Conservation (phyloP, 2,797 vertebrate genomes). For the Liasis olivaceus region DNA sequence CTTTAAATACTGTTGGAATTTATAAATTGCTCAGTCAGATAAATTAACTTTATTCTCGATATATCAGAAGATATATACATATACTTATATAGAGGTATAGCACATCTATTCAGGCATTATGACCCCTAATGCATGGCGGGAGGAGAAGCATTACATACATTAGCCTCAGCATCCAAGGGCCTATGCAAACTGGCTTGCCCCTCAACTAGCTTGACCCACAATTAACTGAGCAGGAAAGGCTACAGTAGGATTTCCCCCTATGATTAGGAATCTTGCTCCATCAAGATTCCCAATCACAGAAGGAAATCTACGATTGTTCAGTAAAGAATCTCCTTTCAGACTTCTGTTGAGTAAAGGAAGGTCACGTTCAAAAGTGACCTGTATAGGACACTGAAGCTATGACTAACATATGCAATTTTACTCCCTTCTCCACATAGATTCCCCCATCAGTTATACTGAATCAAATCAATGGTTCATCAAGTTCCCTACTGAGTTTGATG, state of each 20-base stretch:
- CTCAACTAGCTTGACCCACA: neutral
- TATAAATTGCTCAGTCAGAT: neutral
- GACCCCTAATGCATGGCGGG: neutral
- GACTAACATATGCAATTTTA: neutral
- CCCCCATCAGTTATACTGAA: neutral
- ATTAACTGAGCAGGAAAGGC: neutral
- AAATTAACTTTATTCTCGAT: neutral
- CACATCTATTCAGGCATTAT: neutral
- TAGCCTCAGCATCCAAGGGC: neutral
- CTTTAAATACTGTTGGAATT: slow-evolving; percentile 29
- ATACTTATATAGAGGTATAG: neutral
- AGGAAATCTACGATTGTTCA: neutral
- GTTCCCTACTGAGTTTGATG: neutral
- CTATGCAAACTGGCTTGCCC: neutral
- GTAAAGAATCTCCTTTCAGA: neutral
- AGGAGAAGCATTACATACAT: neutral
- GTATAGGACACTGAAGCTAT: neutral
- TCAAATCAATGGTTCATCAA: neutral
- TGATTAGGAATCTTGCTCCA: neutral
- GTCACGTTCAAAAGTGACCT: neutral
- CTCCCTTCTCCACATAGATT: neutral
- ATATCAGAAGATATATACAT: neutral
- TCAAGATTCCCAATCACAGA: neutral
- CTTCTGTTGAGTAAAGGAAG: neutral
- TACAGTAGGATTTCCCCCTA: neutral